These are phyloP conservation scores for Exocentrus adspersus DNA, from an alignment of 2,888 invertebrate genomes.

Conservation along the genomic window DNA sequence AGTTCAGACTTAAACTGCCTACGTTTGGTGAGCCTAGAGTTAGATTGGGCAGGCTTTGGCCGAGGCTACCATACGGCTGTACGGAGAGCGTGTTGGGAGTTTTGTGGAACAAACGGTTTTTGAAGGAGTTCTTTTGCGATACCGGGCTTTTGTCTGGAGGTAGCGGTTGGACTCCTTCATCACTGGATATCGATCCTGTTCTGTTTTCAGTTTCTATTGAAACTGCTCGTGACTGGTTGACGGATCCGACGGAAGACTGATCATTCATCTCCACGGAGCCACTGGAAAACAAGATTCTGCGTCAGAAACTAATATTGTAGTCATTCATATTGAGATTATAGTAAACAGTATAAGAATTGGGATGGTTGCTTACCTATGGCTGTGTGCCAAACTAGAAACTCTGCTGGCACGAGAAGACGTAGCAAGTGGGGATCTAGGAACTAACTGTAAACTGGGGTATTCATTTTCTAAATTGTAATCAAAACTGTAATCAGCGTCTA, in stretches of 20 bases:
- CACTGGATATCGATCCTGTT: constrained; percentile 73
- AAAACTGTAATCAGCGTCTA: constrained; percentile 58
- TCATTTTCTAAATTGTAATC: constrained; percentile 60
- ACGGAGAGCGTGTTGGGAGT: constrained; percentile 81
- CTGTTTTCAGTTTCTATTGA: constrained; percentile 72
- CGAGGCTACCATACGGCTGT: constrained; percentile 74
- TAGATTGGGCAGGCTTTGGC: constrained; percentile 85
- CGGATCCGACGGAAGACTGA: constrained; percentile 65
- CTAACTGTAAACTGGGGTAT: constrained; percentile 60
- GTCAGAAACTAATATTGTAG: no score
- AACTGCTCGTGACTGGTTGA: constrained; percentile 66
- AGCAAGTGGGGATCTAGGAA: constrained; percentile 62
- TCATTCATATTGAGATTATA: no score
- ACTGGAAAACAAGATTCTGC: constrained; percentile 64
- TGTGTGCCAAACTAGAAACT: constrained; percentile 77
- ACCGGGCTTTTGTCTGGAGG: constrained; percentile 64
- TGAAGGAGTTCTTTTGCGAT: constrained; percentile 60
- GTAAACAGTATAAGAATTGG: no score
- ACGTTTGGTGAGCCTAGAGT: constrained; percentile 64
- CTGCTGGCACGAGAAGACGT: constrained; percentile 70
- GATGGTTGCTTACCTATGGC: constrained; percentile 70
- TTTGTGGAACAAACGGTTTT: constrained; percentile 59
- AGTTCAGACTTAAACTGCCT: constrained; percentile 57
- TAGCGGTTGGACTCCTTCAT: constrained; percentile 67
- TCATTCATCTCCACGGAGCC: constrained; percentile 77